These are phyloP conservation scores for Chromis chromis DNA, from an alignment of 2,797 vertebrate genomes.

Conservation along the genomic window DNA sequence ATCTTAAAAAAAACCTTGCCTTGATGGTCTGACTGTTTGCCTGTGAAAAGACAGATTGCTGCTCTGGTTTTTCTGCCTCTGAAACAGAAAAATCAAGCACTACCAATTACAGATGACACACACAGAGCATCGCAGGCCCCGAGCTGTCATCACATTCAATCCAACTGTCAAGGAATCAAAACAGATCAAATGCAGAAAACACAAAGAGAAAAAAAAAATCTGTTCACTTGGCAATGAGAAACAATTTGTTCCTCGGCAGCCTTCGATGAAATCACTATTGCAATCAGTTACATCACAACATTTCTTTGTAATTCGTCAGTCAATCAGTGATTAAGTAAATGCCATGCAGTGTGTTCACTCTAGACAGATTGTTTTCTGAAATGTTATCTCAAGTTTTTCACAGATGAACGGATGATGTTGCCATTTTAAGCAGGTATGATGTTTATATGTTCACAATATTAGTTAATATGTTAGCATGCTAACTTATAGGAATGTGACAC, in stretches of 20 bases:
- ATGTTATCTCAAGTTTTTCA: no score
- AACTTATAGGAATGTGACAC: no score
- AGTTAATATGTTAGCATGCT: no score
- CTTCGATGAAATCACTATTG: constrained; percentile 57
- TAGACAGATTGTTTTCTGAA: neutral
- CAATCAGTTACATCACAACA: constrained; percentile 63
- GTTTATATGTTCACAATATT: no score
- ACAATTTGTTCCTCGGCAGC: constrained; percentile 46
- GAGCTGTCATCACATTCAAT: constrained; percentile 71
- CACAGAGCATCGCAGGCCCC: constrained; percentile 45
- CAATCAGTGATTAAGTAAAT: constrained; percentile 27
- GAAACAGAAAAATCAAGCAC: constrained; percentile 72
- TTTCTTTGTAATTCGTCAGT: constrained; percentile 28
- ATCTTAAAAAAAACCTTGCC: constrained; percentile 34
- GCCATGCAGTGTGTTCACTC: constrained; percentile 1
- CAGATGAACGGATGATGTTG: no score
- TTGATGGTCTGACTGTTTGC: constrained; percentile 68
- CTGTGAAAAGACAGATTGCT: constrained; percentile 60
- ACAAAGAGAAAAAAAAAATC: constrained; percentile 15
- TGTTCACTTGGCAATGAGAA: constrained; percentile 41
- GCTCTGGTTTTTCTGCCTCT: constrained; percentile 59
- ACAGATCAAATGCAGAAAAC: constrained; percentile 73
- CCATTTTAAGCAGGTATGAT: no score
- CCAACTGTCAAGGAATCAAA: constrained; percentile 73
- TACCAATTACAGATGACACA: constrained; percentile 76